Base-by-base conservation (phyloP, 2,888 invertebrate genomes). In the Caradrina clavipalpis region DNA sequence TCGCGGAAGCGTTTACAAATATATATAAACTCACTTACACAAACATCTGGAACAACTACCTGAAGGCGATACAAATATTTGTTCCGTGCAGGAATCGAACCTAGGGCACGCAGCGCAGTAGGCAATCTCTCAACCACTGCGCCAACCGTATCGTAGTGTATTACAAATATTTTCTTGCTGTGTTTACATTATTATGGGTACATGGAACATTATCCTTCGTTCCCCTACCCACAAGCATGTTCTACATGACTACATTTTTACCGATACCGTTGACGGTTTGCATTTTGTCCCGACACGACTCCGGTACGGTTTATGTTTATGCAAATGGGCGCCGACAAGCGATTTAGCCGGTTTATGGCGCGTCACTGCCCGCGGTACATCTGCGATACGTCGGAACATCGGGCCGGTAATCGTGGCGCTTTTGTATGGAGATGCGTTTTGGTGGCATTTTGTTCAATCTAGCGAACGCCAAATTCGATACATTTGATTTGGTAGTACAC, bases 321-420 rank as follows among this genome's bases (percentile, higher is more conserved):
- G 91, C 88, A 90, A 90, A 91, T 89, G 88, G 88, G 61, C 82
- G 83, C 70, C 87, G 85, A 87, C 91, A 87, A 88, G 85, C 91
- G 88, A 92, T 92, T 92, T 90, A 91, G 86, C 87, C 88, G 87
- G 85, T 91, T 92, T 92, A 92, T 91, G 91, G 88, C 78, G 87
- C 89, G 90, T 82, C 85, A 85, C 85, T 82, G 83, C 59, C 79
- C 81, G 77, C 54, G 69, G 76, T 82, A 86, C 89, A 87, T 86
- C 88, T 89, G 87, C 68, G 87, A 77, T 76, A 73, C 76, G 57
- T 64, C 42, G n/a, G 57, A 42, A 71, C 17, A 31, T 54, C 49
- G 10, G 11, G 70, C 6, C n/a, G 62, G 53, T 58, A 49, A 69
- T 50, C 26, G 17, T 55, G 42, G 15, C 47, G 50, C 22, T 60